These are phyloP conservation scores for Rhamnusium bicolor DNA, from an alignment of 2,888 invertebrate genomes.

Conservation along the genomic window DNA sequence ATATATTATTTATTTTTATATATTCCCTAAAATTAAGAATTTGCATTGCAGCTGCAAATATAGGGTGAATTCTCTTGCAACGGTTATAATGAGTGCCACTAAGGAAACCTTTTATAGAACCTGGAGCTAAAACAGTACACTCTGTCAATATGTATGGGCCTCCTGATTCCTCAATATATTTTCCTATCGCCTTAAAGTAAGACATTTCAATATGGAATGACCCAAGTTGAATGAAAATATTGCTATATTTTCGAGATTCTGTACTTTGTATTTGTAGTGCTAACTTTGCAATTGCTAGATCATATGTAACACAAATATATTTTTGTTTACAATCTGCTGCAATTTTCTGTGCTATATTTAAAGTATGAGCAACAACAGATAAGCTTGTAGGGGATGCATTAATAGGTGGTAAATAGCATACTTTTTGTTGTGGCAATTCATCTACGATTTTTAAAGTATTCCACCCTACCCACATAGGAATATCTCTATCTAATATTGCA, in stretches of 20 bases:
- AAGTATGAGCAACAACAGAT: slow-evolving; percentile 47
- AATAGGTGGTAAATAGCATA: slow-evolving; percentile 45
- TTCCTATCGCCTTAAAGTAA: slow-evolving; percentile 61
- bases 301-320: slow-evolving; percentile 50
- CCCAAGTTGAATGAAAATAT: slow-evolving; percentile 64
- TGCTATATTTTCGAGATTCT: slow-evolving; percentile 48
- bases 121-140: background rate
- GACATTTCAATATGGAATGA: slow-evolving; percentile 61
- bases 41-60: background rate
- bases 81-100: background rate
- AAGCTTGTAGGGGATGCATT: slow-evolving; percentile 56
- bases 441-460: background rate
- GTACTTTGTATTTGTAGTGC: slow-evolving; percentile 48
- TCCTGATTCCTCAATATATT: slow-evolving; percentile 46
- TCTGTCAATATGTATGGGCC: background rate
- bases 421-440: background rate
- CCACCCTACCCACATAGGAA: background rate
- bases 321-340: slow-evolving; percentile 36
- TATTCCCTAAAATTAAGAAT: background rate
- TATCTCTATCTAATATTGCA: background rate
- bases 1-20: background rate
- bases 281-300: slow-evolving; percentile 56
- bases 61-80: background rate
- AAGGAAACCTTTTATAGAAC: background rate
- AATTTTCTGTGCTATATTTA: slow-evolving; percentile 44